Evolutionary conservation across 2,888 invertebrate genomes (phyloP), one percentile per base, ranked within the genome.

Genomic region (Cylloceria caligata): DNA sequence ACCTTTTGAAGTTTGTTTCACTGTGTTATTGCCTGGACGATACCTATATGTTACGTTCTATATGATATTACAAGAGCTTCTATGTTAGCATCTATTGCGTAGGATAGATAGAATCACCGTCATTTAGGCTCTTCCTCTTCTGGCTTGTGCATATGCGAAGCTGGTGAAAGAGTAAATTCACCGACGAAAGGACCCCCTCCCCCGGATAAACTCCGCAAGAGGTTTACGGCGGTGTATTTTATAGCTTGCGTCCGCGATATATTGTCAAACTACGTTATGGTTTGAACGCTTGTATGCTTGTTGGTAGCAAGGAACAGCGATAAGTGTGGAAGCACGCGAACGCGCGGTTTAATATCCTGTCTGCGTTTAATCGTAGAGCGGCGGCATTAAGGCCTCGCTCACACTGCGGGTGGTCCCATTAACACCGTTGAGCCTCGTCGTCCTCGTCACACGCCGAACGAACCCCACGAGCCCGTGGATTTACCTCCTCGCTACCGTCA

Each of bases 291-390:
- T 11, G 21, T 39, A 57, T 60, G 57, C 7, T 36, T 34, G 79
- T 81, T 75, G 78, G 49, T 73, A 57, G 65, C 45, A 34, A 5
- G 47, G n/a, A 19, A 30, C 1, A 42, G 11, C 47, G 30, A 19
- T 45, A 52, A 39, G 74, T 52, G 62, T 65, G 67, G 49, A 27
- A 24, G 71, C 69, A 49, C 52, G 60, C 69, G 78, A 24, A 83
- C 78, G 81, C 88, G 85, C 87, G 87, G 88, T 91, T 91, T 91
- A 91, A 91, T 91, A 91, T 91, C 91, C 91, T 90, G 91, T 91
- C 90, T 90, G 88, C 90, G 87, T 91, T 91, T 91, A 91, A 91
- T 91, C 91, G 90, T 83, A 83, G 84, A 84, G 87, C 90, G 83
- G 83, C 84, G 88, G 90, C 88, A 91, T 91, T 90, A 91, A 89